Evolutionary conservation across 1,140 invertebrate species (phyloP).

Genomic region (Carposina sasakii): DNA sequence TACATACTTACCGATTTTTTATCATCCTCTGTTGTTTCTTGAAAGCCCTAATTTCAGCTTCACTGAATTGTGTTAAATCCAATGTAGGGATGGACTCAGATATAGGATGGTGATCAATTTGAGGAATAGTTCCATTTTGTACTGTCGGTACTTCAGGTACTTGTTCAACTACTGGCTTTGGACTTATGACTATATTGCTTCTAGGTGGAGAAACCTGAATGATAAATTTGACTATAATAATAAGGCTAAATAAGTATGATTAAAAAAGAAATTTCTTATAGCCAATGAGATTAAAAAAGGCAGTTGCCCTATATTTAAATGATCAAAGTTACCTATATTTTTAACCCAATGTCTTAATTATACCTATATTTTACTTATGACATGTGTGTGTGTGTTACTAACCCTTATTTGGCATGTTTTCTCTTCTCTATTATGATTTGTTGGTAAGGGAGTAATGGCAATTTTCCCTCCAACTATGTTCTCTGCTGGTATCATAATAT

Average conservation of each 20-base stretch:
- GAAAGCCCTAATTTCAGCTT: conserved; percentile 62
- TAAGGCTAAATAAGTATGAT: too few species aligned
- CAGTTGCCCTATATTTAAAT: too few species aligned
- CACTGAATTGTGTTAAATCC: conserved; percentile 41
- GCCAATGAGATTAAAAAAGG: too few species aligned
- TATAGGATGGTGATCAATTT: conserved; percentile 14
- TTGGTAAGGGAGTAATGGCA: conserved; percentile 38
- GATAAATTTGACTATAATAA: conserved; percentile 6
- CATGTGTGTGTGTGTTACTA: too few species aligned
- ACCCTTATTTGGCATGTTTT: too few species aligned
- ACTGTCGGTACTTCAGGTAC: conserved; percentile 15
- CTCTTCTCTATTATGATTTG: conserved; percentile 30
- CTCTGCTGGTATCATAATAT: conserved; percentile 35
- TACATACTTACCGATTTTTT: conserved; percentile 77
- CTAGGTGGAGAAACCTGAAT: conserved; percentile 28
- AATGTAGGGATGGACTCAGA: conserved; percentile 15
- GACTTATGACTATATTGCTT: conserved; percentile 38
- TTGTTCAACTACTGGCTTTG: conserved; percentile 21
- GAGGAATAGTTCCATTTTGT: conserved; percentile 18
- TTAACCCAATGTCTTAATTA: too few species aligned
- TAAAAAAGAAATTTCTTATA: too few species aligned
- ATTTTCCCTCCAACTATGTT: conserved; percentile 46
- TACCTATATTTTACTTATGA: too few species aligned
- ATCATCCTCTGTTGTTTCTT: conserved; percentile 93
- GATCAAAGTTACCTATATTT: too few species aligned